Percentiles rank a stretch among this genome's conserved stretches.
These are phyloP conservation scores for Aselliscus stoliczkanus DNA, from an alignment of 2,797 vertebrate genomes.

Conservation along the genomic window DNA sequence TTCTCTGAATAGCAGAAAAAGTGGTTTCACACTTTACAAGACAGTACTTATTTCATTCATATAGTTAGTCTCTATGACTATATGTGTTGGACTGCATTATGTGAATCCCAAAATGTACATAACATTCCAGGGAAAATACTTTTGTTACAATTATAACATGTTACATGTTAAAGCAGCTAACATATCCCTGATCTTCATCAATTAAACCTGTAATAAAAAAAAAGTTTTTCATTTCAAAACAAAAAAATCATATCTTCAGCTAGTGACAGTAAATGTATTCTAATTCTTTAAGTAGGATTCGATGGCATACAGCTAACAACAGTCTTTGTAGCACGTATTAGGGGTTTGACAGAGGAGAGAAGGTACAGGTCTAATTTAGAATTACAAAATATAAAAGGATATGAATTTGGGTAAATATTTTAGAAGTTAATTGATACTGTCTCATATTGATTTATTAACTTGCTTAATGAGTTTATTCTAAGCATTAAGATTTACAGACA, in stretches of 20 bases:
- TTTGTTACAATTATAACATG: neutral
- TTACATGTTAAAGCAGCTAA: neutral
- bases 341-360: neutral
- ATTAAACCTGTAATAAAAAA: neutral
- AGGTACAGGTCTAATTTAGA: neutral
- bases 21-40: neutral
- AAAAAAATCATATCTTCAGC: neutral
- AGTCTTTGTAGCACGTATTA: neutral
- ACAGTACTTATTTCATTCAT: neutral
- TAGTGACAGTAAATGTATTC: neutral
- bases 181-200: neutral
- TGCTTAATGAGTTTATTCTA: neutral
- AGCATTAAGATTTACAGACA: neutral
- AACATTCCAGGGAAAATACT: neutral
- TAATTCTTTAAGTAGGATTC: neutral
- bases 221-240: conserved; percentile 25
- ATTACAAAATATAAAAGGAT: neutral
- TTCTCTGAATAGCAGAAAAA: neutral
- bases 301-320: neutral
- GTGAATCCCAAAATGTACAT: neutral
- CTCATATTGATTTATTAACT: neutral
- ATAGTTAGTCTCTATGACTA: neutral
- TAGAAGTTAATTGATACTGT: neutral
- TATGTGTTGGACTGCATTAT: neutral
- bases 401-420: neutral